These are phyloP conservation scores for Clytia hemisphaerica DNA, from an alignment of 30 jellyfish, hydroid and myxozoan genomes.

Conservation along the genomic window DNA sequence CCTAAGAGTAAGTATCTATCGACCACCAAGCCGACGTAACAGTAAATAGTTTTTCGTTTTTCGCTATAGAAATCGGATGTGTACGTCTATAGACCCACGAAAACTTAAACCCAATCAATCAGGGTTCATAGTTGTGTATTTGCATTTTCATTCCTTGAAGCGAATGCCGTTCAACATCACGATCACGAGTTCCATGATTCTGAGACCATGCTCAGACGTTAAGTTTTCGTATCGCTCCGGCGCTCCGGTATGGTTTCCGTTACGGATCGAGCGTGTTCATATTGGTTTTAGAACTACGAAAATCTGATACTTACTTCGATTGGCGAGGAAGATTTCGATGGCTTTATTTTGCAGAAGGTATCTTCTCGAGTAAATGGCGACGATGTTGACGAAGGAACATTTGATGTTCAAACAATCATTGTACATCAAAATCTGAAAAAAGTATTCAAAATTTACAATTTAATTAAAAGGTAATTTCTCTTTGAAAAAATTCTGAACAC, in stretches of 20 bases:
- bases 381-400: conserved; percentile 65
- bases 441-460: not conserved
- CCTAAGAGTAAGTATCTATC: not conserved
- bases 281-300: not conserved
- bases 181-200: too few species aligned
- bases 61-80: too few species aligned
- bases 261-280: not conserved
- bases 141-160: too few species aligned
- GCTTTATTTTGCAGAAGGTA: conserved; percentile 87
- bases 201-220: too few species aligned
- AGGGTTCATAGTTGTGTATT: too few species aligned
- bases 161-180: too few species aligned
- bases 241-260: not conserved
- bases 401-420: conserved; percentile 78
- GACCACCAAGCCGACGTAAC: too few species aligned
- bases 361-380: conserved; percentile 61
- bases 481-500: too few species aligned
- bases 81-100: too few species aligned
- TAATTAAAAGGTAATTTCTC: not conserved
- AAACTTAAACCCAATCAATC: too few species aligned
- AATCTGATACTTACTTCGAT: conserved; percentile 53
- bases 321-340: conserved; percentile 62
- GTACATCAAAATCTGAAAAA: conserved; percentile 55
- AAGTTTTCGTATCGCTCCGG: too few species aligned
- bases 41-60: too few species aligned